Base-by-base conservation (phyloP, 1,140 invertebrate species). In the Dolichoris vasculosae region DNA sequence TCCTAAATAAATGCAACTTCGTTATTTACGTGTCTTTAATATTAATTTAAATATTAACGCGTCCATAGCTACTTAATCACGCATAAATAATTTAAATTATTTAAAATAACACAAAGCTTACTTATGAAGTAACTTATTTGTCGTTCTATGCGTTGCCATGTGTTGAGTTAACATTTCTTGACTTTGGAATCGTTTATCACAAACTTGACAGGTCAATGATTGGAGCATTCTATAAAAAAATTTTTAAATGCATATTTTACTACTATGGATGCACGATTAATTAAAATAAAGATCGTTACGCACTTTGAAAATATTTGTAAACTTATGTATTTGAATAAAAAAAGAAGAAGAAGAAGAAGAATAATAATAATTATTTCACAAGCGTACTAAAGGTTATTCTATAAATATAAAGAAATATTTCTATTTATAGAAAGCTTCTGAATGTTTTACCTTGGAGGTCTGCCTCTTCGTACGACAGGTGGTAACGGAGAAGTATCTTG, bases 161-260 rank as follows among this genome's bases (percentile, higher is more conserved):
- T 95, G 94, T 59, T 94, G 93, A 15, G 91, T 92, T 8, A 95
- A 88, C 67, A 93, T 90, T 51, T 94, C 94, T 87, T 93, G 93
- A 81, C 90, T 94, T 85, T 93, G 91, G 80, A 94, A 94, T 69
- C 90, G 91, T 84, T 94, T 94, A 76, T 94, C 94, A 88, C 94
- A 95, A 26, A 94, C 90, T 89, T 94, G 93, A 88, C 94, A 95
- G 15, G 90, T 91, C 59, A 93, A 90, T 79, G 76, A 86, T 79
- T 82, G 67, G 4, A 82, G 15, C 75, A 87, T 87, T 73, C 83
- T 86, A 71, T 77, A 80, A 77, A 71, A 59, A 13, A 80, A 77
- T 32, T n/a, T n/a, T 26, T 2, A 59, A 59, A 26, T 59, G 9
- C 55, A 59, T n/a, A n/a, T n/a, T n/a, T n/a, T n/a, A n/a, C n/a